These are phyloP conservation scores for Euproctis similis DNA, from an alignment of 2,888 invertebrate species.

Conservation along the genomic window DNA sequence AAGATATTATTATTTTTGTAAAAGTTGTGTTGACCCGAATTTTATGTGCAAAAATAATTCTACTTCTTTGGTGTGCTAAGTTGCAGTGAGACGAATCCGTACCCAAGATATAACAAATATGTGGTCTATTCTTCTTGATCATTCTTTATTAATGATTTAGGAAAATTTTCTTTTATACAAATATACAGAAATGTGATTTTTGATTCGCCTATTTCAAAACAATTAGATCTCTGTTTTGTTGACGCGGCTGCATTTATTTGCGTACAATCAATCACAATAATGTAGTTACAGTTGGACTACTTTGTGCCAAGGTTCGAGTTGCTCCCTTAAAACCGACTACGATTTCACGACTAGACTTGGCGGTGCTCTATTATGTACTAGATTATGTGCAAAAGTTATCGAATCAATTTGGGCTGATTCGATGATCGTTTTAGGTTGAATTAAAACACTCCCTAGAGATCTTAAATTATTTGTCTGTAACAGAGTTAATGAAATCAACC, in stretches of 20 bases:
- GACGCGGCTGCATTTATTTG: not conserved
- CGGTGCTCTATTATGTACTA: not conserved
- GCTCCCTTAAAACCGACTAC: not conserved
- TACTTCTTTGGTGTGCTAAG: not conserved
- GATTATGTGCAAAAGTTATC: not conserved
- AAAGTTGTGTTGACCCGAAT: no score
- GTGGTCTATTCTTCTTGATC: no score
- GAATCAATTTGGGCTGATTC: not conserved
- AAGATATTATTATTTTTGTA: no score
- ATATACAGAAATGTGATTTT: not conserved
- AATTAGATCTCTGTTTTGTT: not conserved
- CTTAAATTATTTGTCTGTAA: not conserved
- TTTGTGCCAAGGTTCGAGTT: not conserved
- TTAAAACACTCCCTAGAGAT: not conserved
- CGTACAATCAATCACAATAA: not conserved
- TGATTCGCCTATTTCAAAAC: not conserved
- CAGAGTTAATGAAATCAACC: not conserved
- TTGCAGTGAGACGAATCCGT: not conserved
- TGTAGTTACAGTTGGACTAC: not conserved
- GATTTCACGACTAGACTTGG: not conserved
- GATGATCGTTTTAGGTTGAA: not conserved
- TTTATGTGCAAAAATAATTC: not conserved
- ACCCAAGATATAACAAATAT: not conserved
- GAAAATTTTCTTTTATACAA: not conserved
- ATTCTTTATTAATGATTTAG: not conserved